Percentiles rank a stretch among this genome's conserved stretches.
Conservation (phyloP, 2,113 vertebrate species). For the Bolborhynchus lineola region DNA sequence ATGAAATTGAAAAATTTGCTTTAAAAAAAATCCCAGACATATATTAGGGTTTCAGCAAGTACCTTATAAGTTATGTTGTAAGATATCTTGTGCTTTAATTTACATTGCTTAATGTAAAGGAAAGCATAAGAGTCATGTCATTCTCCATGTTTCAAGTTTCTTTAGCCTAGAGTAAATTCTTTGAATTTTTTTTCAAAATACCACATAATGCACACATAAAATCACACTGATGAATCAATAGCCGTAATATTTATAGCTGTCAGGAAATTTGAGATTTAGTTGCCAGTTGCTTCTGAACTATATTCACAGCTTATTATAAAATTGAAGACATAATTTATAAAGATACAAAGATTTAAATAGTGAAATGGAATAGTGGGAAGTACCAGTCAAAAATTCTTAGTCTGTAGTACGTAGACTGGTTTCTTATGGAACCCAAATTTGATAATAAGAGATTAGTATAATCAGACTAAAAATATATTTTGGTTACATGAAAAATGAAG, state of each 20-base stretch:
- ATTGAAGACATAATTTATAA: background rate
- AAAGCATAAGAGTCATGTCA: background rate
- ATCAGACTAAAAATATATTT: background rate
- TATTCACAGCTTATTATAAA: background rate
- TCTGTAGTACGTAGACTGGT: background rate
- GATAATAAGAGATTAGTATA: background rate
- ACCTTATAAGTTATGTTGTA: background rate
- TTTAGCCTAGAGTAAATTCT: background rate
- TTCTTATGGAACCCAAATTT: background rate
- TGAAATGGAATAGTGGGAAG: background rate
- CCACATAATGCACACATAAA: background rate
- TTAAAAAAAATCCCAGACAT: background rate
- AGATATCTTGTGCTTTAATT: background rate
- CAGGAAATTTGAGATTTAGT: background rate
- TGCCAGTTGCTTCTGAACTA: background rate
- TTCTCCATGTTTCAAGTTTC: background rate
- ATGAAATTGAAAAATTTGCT: background rate
- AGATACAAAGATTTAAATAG: background rate
- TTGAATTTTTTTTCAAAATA: background rate
- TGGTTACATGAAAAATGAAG: background rate
- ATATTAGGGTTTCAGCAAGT: background rate
- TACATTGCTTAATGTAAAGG: background rate
- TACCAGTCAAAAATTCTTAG: background rate
- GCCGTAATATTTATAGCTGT: background rate
- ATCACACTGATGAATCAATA: background rate